Evolutionary conservation across 2,888 invertebrate species (phyloP), one percentile per base, ranked within the genome.

Genomic region (Eristalinus sepulchralis): DNA sequence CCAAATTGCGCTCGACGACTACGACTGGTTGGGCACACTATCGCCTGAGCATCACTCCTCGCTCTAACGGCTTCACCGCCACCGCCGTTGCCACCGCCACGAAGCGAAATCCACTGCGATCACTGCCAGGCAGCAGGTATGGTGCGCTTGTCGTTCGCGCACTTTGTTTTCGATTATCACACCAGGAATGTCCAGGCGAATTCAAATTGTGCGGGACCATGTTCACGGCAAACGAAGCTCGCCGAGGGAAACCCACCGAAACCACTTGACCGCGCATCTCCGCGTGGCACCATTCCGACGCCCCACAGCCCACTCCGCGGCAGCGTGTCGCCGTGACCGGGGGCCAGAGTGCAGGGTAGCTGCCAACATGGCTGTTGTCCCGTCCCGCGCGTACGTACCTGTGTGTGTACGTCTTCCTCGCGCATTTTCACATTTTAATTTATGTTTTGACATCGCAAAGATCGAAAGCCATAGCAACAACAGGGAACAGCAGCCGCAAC

Each of bases 391-490:
- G 73, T 57, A 8, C 6, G 8, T 34, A 8, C 6, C 1, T 34
- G 6, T 57, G 57, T 27, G 57, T 24, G 57, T 78, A 66, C 70
- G 75, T 75, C 71, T 78, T 83, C 70, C 47, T 83, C 75, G 70
- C 57, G 75, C 75, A 75, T 79, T 79, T 87, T 87, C 83, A 87
- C 86, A 68, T 87, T 87, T 87, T 87, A 87, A 87, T 87, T 87
- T 87, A 87, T 83, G 86, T 87, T 87, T 87, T 83, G 86, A 83
- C 86, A 83, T 86, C 73, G 82, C 78, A 73, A 71, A 86, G 82
- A 86, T 83, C 78, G 85, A 86, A 82, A 82, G 70, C 66, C 70
- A 82, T 62, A 62, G 72, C 67, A 82, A 63, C 62, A 82, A 60
- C 64, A 77, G 71, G 36, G 60, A 82, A 76, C 76, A 47, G 47